phyloP scores from a whole-genome alignment of 2,113 vertebrate genomes.

The Emydura subglobosa region DNA sequence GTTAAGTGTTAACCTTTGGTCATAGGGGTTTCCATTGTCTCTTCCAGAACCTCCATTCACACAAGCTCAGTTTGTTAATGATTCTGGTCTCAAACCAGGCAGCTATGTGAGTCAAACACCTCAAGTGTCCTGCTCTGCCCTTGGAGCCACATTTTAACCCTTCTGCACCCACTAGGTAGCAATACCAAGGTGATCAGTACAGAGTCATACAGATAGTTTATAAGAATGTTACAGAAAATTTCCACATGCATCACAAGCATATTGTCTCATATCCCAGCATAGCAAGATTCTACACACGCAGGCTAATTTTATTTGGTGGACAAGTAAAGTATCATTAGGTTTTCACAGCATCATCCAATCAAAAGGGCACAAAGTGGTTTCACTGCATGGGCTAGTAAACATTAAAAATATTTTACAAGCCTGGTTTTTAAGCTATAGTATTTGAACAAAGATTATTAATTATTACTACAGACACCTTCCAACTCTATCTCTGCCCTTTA shows the following conservation, averaged over 20 bases:
- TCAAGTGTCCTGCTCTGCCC: background rate
- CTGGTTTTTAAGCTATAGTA: background rate
- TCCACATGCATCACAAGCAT: background rate
- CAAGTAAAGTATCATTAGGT: background rate
- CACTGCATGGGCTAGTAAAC: background rate
- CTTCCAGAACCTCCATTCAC: background rate
- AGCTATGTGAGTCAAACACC: background rate
- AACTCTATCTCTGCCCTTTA: slow-evolving; percentile 13
- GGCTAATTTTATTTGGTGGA: background rate
- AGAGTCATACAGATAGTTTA: background rate
- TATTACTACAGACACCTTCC: background rate
- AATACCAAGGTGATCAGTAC: background rate
- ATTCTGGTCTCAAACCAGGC: background rate
- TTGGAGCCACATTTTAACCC: background rate
- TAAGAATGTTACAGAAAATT: background rate
- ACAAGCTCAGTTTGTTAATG: background rate
- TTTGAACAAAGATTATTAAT: background rate
- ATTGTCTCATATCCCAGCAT: background rate
- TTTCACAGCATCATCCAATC: background rate
- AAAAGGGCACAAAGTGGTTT: slow-evolving; percentile 13
- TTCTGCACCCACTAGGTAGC: background rate
- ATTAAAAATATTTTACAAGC: background rate
- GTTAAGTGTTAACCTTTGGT: background rate
- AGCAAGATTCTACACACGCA: background rate
- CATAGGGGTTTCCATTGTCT: background rate